Evolutionary conservation across 1,140 invertebrate genomes (phyloP).

Genomic region (Acyrthosiphon pisum): DNA sequence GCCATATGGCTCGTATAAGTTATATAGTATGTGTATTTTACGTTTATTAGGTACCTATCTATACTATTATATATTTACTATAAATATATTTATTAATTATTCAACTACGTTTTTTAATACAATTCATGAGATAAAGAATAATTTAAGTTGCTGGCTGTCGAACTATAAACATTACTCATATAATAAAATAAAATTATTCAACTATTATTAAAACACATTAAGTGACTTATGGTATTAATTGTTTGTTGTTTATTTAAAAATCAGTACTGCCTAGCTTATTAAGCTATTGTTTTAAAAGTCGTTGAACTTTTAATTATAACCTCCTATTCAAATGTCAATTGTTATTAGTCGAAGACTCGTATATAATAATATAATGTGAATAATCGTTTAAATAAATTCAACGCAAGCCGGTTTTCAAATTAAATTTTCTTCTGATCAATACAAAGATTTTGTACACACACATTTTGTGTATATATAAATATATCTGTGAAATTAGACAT

Average conservation of each 20-base stretch:
- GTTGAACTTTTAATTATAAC: constrained; percentile 19
- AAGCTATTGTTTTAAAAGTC: constrained; percentile 3
- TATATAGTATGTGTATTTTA: not conserved
- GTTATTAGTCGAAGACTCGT: not conserved
- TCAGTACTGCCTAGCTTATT: not conserved
- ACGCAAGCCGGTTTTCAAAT: not conserved
- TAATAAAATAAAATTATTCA: not conserved
- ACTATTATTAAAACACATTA: not conserved
- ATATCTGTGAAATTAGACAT: constrained; percentile 31
- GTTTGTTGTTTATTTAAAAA: constrained; percentile 19
- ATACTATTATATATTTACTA: not conserved
- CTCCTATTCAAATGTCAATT: not conserved
- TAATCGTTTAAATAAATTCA: not conserved
- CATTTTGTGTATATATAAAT: not conserved
- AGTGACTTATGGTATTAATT: not conserved
- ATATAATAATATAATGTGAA: not conserved
- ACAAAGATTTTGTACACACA: not conserved
- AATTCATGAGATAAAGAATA: not conserved
- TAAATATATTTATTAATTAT: not conserved
- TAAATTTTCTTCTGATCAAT: not conserved
- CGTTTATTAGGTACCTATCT: not conserved
- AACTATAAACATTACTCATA: not conserved
- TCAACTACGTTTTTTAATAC: not conserved
- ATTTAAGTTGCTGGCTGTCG: not conserved
- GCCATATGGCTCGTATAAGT: not conserved